These are phyloP conservation scores for Carabus problematicus DNA, from an alignment of 2,888 invertebrate species.

Conservation along the genomic window DNA sequence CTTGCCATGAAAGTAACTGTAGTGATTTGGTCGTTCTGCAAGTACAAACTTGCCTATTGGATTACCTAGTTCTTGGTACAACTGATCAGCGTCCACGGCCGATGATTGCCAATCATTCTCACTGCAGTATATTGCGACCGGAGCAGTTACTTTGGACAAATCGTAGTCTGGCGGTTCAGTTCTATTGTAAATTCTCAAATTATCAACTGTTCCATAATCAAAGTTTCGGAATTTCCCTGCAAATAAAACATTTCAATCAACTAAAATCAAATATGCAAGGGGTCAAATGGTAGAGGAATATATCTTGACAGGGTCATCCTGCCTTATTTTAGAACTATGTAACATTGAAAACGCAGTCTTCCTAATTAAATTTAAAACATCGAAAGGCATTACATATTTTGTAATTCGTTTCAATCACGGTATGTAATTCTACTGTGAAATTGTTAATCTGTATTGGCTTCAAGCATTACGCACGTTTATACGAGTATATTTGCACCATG, in stretches of 20 bases:
- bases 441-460: no score
- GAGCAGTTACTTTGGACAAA: conserved; percentile 64
- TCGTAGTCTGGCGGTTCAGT: conserved; percentile 66
- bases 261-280: no score
- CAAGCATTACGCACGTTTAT: no score
- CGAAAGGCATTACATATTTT: no score
- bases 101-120: conserved; percentile 70
- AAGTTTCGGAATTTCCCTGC: conserved; percentile 61
- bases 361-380: no score
- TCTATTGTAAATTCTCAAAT: conserved; percentile 64
- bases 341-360: no score
- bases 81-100: conserved; percentile 59
- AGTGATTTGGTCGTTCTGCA: conserved; percentile 46
- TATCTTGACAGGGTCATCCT: no score
- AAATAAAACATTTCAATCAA: background rate
- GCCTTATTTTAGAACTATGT: no score
- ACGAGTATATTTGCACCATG: no score
- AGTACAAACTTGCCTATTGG: conserved; percentile 63
- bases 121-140: conserved; percentile 71
- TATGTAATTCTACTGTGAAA: no score
- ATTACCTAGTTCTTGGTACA: conserved; percentile 61
- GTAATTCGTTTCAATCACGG: no score
- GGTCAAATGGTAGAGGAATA: no score
- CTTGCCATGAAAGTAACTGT: conserved; percentile 10
- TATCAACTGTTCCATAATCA: conserved; percentile 62